A percentile compares a stretch with the other conserved stretches of the same genome.
These are phyloP conservation scores for Caenorhabditis sp. DNA, from an alignment of 2,888 invertebrate genomes.

Conservation along the genomic window DNA sequence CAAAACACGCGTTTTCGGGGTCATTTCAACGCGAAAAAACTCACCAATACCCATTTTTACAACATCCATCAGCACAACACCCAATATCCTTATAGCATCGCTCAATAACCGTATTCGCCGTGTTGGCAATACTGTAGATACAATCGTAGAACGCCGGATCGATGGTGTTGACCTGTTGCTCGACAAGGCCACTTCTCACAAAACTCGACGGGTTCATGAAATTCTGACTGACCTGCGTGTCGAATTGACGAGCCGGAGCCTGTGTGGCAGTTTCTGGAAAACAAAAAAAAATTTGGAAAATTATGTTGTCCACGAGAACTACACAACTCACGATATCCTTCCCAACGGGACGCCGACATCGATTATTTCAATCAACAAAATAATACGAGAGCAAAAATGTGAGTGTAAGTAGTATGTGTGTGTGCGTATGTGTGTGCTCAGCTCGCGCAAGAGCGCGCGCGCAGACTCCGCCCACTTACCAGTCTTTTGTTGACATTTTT, in stretches of 20 bases:
- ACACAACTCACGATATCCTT: constrained; percentile 35
- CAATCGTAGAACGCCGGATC: constrained; percentile 61
- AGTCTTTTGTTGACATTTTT: not conserved
- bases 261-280: constrained; percentile 29
- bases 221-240: constrained; percentile 22
- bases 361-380: not conserved
- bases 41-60: constrained; percentile 52
- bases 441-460: not conserved
- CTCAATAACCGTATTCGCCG: constrained; percentile 49
- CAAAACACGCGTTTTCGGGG: no score
- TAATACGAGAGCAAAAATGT: not conserved
- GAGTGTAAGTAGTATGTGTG: not conserved
- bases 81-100: constrained; percentile 60
- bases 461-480: not conserved
- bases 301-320: not conserved
- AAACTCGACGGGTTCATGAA: constrained; percentile 30
- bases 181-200: constrained; percentile 47
- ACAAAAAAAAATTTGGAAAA: not conserved
- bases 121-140: constrained; percentile 55
- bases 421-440: not conserved
- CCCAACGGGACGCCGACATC: constrained; percentile 35
- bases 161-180: constrained; percentile 51
- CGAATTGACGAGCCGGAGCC: constrained; percentile 32
- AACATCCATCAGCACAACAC: constrained; percentile 55
- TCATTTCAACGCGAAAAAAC: constrained; percentile 3